Conservation (phyloP, 1,140 invertebrate genomes). For the Calosoma granatense region DNA sequence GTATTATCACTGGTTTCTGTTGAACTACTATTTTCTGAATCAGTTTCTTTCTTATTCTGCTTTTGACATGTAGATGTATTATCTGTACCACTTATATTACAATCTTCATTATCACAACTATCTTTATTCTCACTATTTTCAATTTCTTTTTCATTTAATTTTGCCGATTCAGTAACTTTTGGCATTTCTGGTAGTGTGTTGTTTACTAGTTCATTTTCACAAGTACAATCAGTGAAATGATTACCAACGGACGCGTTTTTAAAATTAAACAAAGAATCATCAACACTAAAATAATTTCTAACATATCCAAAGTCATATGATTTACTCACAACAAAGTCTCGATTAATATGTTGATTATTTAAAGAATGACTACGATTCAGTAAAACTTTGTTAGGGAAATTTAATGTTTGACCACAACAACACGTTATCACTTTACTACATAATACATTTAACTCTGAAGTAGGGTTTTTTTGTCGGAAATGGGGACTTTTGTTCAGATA, state of each 20-base stretch:
- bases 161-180: neutral
- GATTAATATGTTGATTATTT: neutral
- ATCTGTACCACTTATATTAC: too few species aligned
- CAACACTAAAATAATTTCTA: neutral
- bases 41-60: too few species aligned
- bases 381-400: neutral
- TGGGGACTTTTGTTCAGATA: neutral
- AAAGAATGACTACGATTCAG: neutral
- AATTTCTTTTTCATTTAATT: too few species aligned
- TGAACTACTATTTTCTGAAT: too few species aligned
- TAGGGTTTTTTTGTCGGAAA: neutral
- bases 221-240: neutral
- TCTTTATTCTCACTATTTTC: too few species aligned
- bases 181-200: neutral
- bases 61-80: too few species aligned
- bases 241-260: neutral
- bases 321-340: neutral
- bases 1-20: too few species aligned
- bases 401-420: neutral
- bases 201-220: constrained; percentile 1
- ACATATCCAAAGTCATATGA: neutral
- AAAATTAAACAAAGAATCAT: neutral
- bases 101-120: too few species aligned
- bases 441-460: neutral
- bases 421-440: neutral